Evolutionary conservation across 2,888 invertebrate genomes (phyloP), one percentile per base, ranked within the genome.

Genomic region (Aporophyla lueneburgensis): DNA sequence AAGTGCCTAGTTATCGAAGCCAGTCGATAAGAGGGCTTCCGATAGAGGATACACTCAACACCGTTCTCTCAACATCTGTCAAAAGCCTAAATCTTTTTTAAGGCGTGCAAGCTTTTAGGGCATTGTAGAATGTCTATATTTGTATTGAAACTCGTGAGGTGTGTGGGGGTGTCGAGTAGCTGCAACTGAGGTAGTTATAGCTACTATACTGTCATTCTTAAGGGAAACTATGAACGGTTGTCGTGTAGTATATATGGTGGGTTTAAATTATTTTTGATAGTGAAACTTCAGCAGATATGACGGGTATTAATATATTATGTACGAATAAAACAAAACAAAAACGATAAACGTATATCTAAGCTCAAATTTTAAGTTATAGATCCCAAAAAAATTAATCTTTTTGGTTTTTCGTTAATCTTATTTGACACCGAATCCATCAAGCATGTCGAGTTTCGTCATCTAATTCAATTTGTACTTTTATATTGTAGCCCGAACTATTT

Each of bases 61-160:
- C 61, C 10, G n/a, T n/a, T 21, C 66, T 66, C 75, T 77, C 73
- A 53, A 66, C 56, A 59, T 71, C 58, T 75, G 72, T 67, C 71
- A 73, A 77, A 76, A 53, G 58, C 72, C 75, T 74, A 74, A 84
- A 87, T 80, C 76, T 78, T 86, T 86, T 88, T 82, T 67, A 71
- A 84, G 49, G 63, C 49, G 61, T 66, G 69, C 66, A 76, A 71
- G 79, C 81, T 84, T 87, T 86, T 78, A 85, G 53, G 46, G 75
- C 68, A 62, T 79, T 86, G 59, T 76, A 70, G 80, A 80, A 78
- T 73, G 73, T 70, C 76, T 85, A 75, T 86, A 79, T 87, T 81
- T 75, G 65, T 65, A 59, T 73, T 71, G 46, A 54, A n/a, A 54
- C 81, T 61, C 87, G 86, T 24, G 43, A 71, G 68, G 70, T 66